Evolutionary conservation across 2,113 vertebrate genomes (phyloP), one percentile per base, ranked within the genome.

Genomic region (Micronisus gabar): DNA sequence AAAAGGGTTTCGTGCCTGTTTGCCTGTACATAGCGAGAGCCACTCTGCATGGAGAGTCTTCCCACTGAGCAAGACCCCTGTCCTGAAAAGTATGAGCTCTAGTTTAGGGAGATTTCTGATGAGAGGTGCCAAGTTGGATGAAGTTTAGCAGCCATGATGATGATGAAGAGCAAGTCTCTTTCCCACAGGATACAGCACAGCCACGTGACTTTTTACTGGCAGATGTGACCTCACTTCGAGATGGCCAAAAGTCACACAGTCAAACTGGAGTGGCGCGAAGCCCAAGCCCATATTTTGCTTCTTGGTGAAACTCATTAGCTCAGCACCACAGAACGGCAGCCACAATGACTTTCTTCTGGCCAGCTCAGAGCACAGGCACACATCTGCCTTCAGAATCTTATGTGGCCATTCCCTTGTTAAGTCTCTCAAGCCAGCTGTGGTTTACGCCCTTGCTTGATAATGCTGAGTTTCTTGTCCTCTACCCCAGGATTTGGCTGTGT

Each of bases 81-180:
- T 8, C 18, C 20, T 53, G 43, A 61, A 23, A 41, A 61, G 5
- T 4, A 22, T 1, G 9, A 88, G 52, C 19, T 86, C 32, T 59
- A 27, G 7, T 74, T 76, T 40, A 55, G 36, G 36, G 55, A n/a
- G 5, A 9, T 78, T 79, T 52, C 66, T 85, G 32, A 56, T 45
- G 38, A 68, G 71, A 83, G 88, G 23, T 7, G 20, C 45, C 2
- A 4, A 78, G 13, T 0, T 21, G 58, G 34, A 74, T 0, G 0
- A 66, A 34, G 34, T 47, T 50, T 22, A 72, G 30, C 21, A 48
- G 27, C 40, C 21, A 15, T 0, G 1, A 12, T 6, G 38, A 26
- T 18, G 27, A 17, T 23, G 62, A 56, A 48, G 78, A 68, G 9
- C 22, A 43, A 55, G n/a, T 3, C 20, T 82, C 43, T 68, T 73